Evolutionary conservation across 2,113 vertebrate species (phyloP).

Genomic region (Argyrosomus japonicus): DNA sequence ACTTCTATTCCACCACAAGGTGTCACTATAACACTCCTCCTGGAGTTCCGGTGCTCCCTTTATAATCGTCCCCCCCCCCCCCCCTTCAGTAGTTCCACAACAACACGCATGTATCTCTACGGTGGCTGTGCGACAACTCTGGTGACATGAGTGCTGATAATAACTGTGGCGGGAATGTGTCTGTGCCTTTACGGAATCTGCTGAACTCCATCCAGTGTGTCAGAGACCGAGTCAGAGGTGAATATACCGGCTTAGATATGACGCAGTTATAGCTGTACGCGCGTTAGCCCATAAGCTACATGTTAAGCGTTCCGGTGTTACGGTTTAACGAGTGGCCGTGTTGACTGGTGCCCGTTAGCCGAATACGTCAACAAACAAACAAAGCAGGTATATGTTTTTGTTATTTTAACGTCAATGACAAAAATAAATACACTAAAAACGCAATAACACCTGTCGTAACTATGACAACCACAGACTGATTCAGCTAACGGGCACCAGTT

Average conservation of each 20-base stretch:
- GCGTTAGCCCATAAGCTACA: not conserved
- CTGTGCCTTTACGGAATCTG: slow-evolving; percentile 81
- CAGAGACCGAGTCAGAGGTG: slow-evolving; percentile 87
- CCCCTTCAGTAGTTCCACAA: slow-evolving; percentile 62
- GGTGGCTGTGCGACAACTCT: not conserved
- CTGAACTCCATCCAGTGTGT: slow-evolving; percentile 81
- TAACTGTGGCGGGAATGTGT: slow-evolving; percentile 34
- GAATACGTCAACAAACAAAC: too few species aligned
- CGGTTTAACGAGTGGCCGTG: too few species aligned
- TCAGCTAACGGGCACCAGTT: too few species aligned
- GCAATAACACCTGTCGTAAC: too few species aligned
- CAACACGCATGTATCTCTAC: slow-evolving; percentile 42
- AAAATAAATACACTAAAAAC: too few species aligned
- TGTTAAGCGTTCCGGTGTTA: too few species aligned
- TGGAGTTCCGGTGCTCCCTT: not conserved
- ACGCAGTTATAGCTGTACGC: not conserved
- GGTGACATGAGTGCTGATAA: slow-evolving; percentile 66
- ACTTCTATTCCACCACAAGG: not conserved
- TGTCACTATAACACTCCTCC: not conserved
- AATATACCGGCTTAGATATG: not conserved
- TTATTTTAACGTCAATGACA: too few species aligned
- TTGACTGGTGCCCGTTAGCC: too few species aligned
- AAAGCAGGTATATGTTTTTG: too few species aligned
- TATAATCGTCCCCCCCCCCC: slow-evolving; percentile 40
- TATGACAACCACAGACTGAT: too few species aligned